Percentiles rank a stretch among this genome's conserved stretches.
Evolutionary conservation across 2,797 vertebrate genomes (phyloP).

Genomic region (Adrianichthys oophorus): DNA sequence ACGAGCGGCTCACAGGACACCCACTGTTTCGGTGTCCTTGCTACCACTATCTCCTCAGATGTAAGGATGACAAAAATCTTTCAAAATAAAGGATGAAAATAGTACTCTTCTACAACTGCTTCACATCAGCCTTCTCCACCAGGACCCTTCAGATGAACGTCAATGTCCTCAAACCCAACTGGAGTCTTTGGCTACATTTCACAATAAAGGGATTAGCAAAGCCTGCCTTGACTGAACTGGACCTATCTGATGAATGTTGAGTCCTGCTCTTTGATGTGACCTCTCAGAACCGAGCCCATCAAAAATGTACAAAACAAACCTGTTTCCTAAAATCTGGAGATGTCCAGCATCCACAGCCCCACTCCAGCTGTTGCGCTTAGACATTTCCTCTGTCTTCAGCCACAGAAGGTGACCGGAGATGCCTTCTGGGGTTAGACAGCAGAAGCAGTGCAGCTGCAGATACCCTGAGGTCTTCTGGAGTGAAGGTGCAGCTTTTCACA

Average conservation of each 20-base stretch:
- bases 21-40: no score
- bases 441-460: slow-evolving; percentile 71
- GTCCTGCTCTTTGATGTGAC: slow-evolving; percentile 7
- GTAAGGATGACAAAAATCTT: no score
- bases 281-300: slow-evolving; percentile 8
- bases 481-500: slow-evolving; percentile 52
- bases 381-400: slow-evolving; percentile 10
- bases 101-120: slow-evolving; percentile 5
- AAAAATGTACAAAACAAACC: neutral
- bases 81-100: no score
- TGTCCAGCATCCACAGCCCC: neutral
- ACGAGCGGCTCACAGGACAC: no score
- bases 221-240: slow-evolving; percentile 48
- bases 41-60: no score
- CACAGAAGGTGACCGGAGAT: slow-evolving; percentile 29
- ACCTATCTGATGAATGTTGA: slow-evolving; percentile 55
- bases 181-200: slow-evolving; percentile 66
- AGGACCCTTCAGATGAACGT: slow-evolving; percentile 8
- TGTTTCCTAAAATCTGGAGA: no score
- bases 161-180: slow-evolving; percentile 22
- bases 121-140: slow-evolving; percentile 18
- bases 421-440: slow-evolving; percentile 7
- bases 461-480: slow-evolving; percentile 82
- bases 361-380: neutral
- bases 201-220: slow-evolving; percentile 66